Evolutionary conservation across 1,140 invertebrate genomes (phyloP), one percentile per base, ranked within the genome.

Genomic region (Atta colombica): DNA sequence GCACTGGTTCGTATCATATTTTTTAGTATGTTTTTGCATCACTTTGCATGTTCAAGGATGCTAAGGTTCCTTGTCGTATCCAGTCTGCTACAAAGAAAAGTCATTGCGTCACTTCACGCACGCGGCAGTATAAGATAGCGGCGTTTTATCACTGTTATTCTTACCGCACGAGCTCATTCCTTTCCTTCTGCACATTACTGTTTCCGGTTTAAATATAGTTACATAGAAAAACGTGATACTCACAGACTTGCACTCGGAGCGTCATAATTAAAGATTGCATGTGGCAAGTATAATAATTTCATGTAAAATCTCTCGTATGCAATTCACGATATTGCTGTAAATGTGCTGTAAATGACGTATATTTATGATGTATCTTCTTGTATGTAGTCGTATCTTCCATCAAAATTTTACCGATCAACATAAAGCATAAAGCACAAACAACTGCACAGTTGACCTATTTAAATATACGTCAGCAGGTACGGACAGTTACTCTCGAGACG

Each of bases 401-500:
- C 8, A 72, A 53, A 86, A 65, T 82, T 60, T 65, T 55, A 6
- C 16, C 25, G 7, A 65, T 45, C 68, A 86, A 53, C 31, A 61
- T 3, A 12, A 71, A 51, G 3, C 39, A 12, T 45, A 66, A 71
- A 77, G 51, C 68, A 51, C 63, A 21, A 49, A 49, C 39, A 21
- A 39, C 35, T 39, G 35, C 35, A 39, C 7, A 60, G 77, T 82
- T 91, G 87, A 87, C 85, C 90, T 61, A 91, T 91, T 91, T 91
- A 89, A 87, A 86, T 66, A 63, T 39, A 82, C 87, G 85, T 89
- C 86, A 89, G 69, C 78, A 55, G 66, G 81, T 86, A 68, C 87
- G 87, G 87, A 89, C 85, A 91, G 87, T 91, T 89, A 86, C 80
- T 91, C 87, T 85, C 85, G 81, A 91, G 88, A 89, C 90, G 72